Percentiles rank a stretch among this genome's conserved stretches.
Conservation (phyloP, 2,797 vertebrate species). For the Phoeniculus purpureus region DNA sequence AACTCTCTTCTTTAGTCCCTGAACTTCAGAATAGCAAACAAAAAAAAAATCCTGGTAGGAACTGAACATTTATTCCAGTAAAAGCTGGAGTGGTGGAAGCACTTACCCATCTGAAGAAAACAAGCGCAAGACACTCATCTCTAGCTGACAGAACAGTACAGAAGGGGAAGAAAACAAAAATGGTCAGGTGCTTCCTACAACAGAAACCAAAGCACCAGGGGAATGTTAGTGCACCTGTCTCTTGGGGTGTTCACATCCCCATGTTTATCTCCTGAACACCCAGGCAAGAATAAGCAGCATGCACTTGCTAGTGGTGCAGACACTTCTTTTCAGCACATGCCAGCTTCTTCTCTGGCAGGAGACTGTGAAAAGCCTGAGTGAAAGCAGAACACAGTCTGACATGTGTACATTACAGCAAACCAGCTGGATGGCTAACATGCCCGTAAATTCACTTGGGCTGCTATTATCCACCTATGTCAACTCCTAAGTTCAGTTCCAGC, state of each 20-base stretch:
- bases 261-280: background rate
- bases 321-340: background rate
- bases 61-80: background rate
- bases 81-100: background rate
- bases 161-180: slow-evolving; percentile 14
- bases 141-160: background rate
- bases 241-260: background rate
- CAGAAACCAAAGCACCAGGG: background rate
- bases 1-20: background rate
- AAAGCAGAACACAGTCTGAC: background rate
- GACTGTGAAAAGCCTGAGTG: background rate
- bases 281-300: background rate
- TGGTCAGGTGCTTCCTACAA: slow-evolving; percentile 52
- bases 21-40: background rate
- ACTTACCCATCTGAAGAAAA: slow-evolving; percentile 18
- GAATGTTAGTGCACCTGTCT: background rate
- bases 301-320: background rate
- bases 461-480: background rate
- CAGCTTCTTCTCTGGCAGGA: background rate
- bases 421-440: background rate
- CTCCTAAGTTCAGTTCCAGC: background rate
- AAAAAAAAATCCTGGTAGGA: background rate
- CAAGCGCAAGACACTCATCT: background rate
- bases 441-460: background rate
- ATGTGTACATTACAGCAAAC: background rate